Evolutionary conservation across 2,797 vertebrate species (phyloP).

Genomic region (Chloroceryle inda): DNA sequence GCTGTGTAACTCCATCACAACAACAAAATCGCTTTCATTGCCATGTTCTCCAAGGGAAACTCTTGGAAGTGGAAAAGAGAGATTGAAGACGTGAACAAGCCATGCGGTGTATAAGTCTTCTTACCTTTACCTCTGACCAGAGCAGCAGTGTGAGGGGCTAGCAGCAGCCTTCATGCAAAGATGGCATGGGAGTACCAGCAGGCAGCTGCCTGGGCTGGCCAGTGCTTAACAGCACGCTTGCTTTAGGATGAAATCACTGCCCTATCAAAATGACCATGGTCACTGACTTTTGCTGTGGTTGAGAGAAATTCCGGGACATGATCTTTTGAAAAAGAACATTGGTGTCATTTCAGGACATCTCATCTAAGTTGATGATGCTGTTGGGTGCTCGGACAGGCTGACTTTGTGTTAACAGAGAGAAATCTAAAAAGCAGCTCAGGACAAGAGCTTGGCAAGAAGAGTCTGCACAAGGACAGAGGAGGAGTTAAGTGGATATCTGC

Average conservation of each 20-base stretch:
- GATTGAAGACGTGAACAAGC: fast-evolving
- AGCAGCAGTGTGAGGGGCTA: fast-evolving
- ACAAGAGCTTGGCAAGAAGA: neutral
- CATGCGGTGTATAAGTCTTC: fast-evolving
- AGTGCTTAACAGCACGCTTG: fast-evolving
- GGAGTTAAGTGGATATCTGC: neutral
- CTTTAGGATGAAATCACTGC: neutral
- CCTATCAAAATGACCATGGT: neutral
- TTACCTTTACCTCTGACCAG: neutral
- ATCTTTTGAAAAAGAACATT: neutral
- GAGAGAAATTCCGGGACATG: fast-evolving
- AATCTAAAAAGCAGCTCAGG: neutral
- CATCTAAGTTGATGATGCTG: neutral
- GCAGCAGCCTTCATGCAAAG: neutral
- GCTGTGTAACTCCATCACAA: neutral
- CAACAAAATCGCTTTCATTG: neutral
- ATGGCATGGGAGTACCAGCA: neutral
- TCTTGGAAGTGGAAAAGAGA: neutral
- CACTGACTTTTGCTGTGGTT: neutral
- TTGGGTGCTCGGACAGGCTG: neutral
- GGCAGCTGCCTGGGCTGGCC: neutral
- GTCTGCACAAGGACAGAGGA: neutral
- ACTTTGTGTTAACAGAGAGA: neutral
- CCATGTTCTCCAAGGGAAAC: neutral
- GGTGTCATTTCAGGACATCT: neutral